phyloP scores from a whole-genome alignment of 2,888 invertebrate genomes.

The Epsilonema sp. region DNA sequence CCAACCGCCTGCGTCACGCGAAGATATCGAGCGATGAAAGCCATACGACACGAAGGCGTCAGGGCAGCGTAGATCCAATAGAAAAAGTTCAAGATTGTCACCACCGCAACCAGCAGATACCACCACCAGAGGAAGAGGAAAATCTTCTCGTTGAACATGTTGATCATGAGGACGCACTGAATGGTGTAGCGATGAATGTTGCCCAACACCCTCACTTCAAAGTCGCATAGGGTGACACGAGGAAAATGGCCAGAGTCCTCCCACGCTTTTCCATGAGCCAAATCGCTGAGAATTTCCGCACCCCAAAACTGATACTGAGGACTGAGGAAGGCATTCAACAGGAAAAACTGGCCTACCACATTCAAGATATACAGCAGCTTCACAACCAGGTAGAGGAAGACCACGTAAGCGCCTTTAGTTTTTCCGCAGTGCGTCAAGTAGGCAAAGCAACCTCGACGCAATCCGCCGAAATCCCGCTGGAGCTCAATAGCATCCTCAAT shows the following conservation, averaged over 20 bases:
- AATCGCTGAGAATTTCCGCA: constrained; percentile 11
- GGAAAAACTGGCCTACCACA: constrained; percentile 29
- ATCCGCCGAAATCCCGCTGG: constrained; percentile 7
- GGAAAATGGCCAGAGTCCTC: constrained; percentile 32
- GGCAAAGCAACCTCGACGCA: not conserved
- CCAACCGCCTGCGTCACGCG: too few species aligned
- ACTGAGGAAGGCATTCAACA: constrained; percentile 30
- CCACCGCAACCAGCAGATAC: constrained; percentile 5
- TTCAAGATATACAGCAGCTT: constrained; percentile 31
- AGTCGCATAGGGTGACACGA: constrained; percentile 30
- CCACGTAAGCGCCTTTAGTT: constrained; percentile 12
- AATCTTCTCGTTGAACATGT: constrained; percentile 8
- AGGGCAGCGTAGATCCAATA: constrained; percentile 1
- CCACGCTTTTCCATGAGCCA: constrained; percentile 21
- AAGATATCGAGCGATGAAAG: constrained; percentile 1
- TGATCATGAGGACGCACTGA: constrained; percentile 9
- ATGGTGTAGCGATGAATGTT: constrained; percentile 7
- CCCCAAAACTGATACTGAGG: constrained; percentile 19
- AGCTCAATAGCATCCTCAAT: constrained; percentile 9
- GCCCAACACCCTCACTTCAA: constrained; percentile 8
- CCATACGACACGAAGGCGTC: not conserved
- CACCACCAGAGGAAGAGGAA: constrained; percentile 7
- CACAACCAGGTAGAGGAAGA: constrained; percentile 29
- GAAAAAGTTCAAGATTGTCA: not conserved
- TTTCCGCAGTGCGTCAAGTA: constrained; percentile 6